phyloP scores from a whole-genome alignment of 2,113 vertebrate species.

The Calidris pygmaea region DNA sequence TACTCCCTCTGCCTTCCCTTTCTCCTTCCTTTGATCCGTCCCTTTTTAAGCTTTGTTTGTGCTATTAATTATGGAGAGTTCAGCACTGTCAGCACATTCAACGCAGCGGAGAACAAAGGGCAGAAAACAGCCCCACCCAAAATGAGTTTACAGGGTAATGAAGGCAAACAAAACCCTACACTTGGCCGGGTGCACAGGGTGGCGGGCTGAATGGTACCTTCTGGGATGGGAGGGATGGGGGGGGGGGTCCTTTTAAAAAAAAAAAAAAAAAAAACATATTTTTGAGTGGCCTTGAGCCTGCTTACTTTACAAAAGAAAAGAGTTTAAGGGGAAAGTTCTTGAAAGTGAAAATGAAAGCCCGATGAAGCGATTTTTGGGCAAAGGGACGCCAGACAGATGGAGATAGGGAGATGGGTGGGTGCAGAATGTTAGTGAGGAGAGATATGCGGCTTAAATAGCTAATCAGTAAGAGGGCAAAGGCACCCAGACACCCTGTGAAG shows the following conservation, averaged over 20 bases:
- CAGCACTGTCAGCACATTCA: slow-evolving; percentile 61
- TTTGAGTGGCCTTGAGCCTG: neutral
- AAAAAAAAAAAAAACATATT: neutral
- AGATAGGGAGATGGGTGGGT: slow-evolving; percentile 36
- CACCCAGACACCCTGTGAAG: slow-evolving; percentile 63
- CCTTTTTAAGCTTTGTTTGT: slow-evolving; percentile 44
- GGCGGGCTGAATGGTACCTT: slow-evolving; percentile 16
- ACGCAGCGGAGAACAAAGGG: slow-evolving; percentile 55
- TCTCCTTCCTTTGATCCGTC: slow-evolving; percentile 50
- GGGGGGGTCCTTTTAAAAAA: neutral
- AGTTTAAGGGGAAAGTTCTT: slow-evolving; percentile 17
- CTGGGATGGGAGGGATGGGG: neutral
- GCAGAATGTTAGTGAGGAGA: slow-evolving; percentile 25
- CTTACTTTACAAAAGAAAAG: neutral
- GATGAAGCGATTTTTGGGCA: slow-evolving; percentile 17
- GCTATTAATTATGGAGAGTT: slow-evolving; percentile 64
- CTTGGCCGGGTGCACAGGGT: slow-evolving; percentile 12
- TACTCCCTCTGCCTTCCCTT: slow-evolving; percentile 46
- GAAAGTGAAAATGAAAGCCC: slow-evolving; percentile 38
- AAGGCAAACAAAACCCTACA: slow-evolving; percentile 58
- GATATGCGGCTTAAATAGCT: slow-evolving; percentile 45
- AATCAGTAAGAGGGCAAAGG: slow-evolving; percentile 57
- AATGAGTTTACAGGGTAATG: slow-evolving; percentile 64
- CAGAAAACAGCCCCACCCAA: slow-evolving; percentile 61
- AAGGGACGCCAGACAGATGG: slow-evolving; percentile 49